Conservation (phyloP, 2,888 invertebrate species). For the Drosophila stalkeri region DNA sequence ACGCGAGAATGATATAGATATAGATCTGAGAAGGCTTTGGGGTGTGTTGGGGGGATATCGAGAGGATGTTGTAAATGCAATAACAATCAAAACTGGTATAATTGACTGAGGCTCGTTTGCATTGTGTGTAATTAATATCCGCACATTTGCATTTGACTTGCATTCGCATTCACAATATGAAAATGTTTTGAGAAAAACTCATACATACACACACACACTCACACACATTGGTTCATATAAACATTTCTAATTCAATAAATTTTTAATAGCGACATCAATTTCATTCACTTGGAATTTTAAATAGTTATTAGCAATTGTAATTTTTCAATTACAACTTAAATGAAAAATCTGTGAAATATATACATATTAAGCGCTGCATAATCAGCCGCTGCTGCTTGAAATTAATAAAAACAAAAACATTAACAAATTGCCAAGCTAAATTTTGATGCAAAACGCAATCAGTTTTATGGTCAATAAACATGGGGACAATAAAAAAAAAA, state of each 20-base stretch:
- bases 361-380: conserved; percentile 10
- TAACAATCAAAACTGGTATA: conserved; percentile 71
- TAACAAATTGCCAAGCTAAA: conserved; percentile 10
- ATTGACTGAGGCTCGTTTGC: conserved; percentile 51
- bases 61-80: conserved; percentile 61
- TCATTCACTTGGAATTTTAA: conserved; percentile 36
- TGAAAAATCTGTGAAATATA: conserved; percentile 15
- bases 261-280: conserved; percentile 57
- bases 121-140: conserved; percentile 69
- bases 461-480: conserved; percentile 17
- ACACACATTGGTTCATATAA: background rate
- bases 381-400: conserved; percentile 4
- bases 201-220: conserved; percentile 22
- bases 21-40: conserved; percentile 5
- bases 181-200: conserved; percentile 25
- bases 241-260: conserved; percentile 36
- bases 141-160: conserved; percentile 66
- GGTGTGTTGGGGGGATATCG: background rate
- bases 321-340: conserved; percentile 21
- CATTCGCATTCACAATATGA: conserved; percentile 21
- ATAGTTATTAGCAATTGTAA: conserved; percentile 20
- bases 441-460: conserved; percentile 14
- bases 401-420: conserved; percentile 8
- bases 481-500: conserved; percentile 11
- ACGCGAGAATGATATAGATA: conserved; percentile 30